Evolutionary conservation across 2,797 vertebrate species (phyloP), one percentile per base, ranked within the genome.

Genomic region (Hipposideros larvatus): DNA sequence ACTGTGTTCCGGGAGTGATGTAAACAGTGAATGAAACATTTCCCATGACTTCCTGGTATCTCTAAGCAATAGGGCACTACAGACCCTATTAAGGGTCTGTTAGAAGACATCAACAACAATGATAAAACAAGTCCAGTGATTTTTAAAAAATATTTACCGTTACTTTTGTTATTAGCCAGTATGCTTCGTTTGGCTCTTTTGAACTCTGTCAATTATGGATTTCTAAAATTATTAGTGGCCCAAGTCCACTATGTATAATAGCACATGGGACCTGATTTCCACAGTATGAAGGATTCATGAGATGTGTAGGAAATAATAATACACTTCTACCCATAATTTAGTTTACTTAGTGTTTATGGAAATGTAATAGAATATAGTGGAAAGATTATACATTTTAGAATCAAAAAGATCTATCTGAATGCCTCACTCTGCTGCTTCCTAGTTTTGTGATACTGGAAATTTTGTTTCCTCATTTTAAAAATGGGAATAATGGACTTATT

Each of bases 131-230:
- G 5, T 28, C 68, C 85, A 61, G 77, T 66, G 78, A 91, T n/a
- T 84, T 92, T 48, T 85, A 85, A 75, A 92, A 88, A 95, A 70
- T 75, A 92, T 66, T 88, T 78, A 48, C 43, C 21, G 46, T 48
- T 2, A 1, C 11, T 95, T 90, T 70, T 88, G 55, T 84, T 96
- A 51, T 41, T 83, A 65, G 26, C 28, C 26, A 37, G 28, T 24
- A 74, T 86, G 13, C 16, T 92, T 95, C 51, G 70, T 31, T 48
- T 43, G 19, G n/a, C 9, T 1, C 3, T 86, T 48, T 86, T 88
- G 26, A 92, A 89, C 59, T 93, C 46, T 51, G 13, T 66, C 79
- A 86, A 4, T 89, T 63, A 55, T 53, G 11, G n/a, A 70, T 87
- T 91, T 85, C 59, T 74, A 75, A 95, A 92, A 61, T 70, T 79